phyloP scores from a whole-genome alignment of 2,888 invertebrate genomes.

The Cerceris ruficornis region DNA sequence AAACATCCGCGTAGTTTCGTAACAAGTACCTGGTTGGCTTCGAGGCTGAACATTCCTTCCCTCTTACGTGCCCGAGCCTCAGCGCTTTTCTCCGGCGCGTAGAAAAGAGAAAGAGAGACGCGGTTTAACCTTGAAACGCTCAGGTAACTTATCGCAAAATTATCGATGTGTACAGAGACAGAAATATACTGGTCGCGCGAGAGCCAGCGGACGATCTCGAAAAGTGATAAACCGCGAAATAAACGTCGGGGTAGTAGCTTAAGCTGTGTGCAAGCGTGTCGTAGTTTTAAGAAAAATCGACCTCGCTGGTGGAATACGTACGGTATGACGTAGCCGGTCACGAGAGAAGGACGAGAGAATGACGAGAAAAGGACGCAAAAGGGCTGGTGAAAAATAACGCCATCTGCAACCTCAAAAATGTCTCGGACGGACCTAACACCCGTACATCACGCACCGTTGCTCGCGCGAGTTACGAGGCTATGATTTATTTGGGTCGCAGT shows the following conservation, averaged over 20 bases:
- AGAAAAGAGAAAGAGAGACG: neutral
- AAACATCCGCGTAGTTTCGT: too few species aligned
- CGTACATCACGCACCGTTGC: slow-evolving; percentile 50
- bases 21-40: too few species aligned
- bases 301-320: slow-evolving; percentile 17
- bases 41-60: neutral
- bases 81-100: too few species aligned
- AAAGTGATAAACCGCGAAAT: neutral
- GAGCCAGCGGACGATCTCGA: neutral
- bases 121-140: too few species aligned
- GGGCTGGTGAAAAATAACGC: slow-evolving; percentile 45
- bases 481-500: slow-evolving; percentile 53
- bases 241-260: neutral
- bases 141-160: too few species aligned
- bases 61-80: too few species aligned
- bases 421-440: slow-evolving; percentile 33
- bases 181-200: neutral
- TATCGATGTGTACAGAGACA: too few species aligned
- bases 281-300: slow-evolving; percentile 14
- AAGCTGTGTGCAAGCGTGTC: neutral
- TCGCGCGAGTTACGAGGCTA: slow-evolving; percentile 44
- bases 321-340: neutral
- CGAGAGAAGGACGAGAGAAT: neutral
- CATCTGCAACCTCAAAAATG: slow-evolving; percentile 56
- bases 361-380: slow-evolving; percentile 3